A percentile compares a stretch with the other conserved stretches of the same genome.
phyloP scores from a whole-genome alignment of 2,888 invertebrate species.

The Phortica magna region DNA sequence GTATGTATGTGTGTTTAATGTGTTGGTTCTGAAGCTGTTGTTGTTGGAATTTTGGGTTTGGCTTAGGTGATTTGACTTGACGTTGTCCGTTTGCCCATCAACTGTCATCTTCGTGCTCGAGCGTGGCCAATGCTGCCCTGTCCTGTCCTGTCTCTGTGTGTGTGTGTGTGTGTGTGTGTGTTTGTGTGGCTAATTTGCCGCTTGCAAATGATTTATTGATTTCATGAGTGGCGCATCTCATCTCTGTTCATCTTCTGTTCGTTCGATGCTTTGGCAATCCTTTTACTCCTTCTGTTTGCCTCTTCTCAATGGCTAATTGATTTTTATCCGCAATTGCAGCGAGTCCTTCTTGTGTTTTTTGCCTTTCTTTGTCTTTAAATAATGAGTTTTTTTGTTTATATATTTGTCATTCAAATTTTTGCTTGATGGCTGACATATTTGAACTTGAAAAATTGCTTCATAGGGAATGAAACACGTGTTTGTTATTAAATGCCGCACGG shows the following conservation, averaged over 20 bases:
- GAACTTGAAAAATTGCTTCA: too few species aligned
- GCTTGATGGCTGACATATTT: too few species aligned
- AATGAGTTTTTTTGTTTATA: too few species aligned
- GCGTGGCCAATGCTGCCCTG: background rate
- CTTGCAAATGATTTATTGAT: slow-evolving; percentile 73
- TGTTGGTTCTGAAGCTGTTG: background rate
- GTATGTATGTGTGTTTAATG: background rate
- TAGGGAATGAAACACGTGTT: background rate
- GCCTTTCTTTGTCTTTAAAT: slow-evolving; percentile 22
- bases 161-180: background rate
- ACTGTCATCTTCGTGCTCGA: background rate
- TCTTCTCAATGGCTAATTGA: too few species aligned
- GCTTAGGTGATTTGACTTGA: background rate
- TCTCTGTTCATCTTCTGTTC: background rate
- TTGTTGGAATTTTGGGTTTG: background rate
- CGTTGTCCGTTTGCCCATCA: background rate
- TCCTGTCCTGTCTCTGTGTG: background rate
- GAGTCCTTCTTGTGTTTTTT: background rate
- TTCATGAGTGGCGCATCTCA: slow-evolving; percentile 52
- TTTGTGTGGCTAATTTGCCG: slow-evolving; percentile 64
- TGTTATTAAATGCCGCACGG: too few species aligned
- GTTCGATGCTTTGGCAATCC: slow-evolving; percentile 52
- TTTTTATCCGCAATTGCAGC: too few species aligned
- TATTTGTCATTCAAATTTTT: too few species aligned
- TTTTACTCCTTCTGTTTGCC: slow-evolving; percentile 46